phyloP scores from a whole-genome alignment of 2,797 vertebrate species.

The Florisuga fusca region DNA sequence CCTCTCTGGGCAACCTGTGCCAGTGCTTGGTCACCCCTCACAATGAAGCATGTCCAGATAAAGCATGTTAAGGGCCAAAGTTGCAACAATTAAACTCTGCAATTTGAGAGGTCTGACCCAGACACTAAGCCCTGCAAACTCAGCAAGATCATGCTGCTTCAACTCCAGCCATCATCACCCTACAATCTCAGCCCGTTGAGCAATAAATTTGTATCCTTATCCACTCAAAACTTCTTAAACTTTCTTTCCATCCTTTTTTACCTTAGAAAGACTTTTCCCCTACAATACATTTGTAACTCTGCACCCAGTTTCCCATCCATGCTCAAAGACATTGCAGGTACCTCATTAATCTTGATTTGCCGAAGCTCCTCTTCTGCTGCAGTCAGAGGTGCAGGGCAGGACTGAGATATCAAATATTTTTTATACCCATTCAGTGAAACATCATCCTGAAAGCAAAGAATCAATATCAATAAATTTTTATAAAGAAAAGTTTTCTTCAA shows the following conservation, averaged over 20 bases:
- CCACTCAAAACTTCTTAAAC: background rate
- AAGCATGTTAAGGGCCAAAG: background rate
- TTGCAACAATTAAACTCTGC: background rate
- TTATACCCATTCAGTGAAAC: slow-evolving; percentile 91
- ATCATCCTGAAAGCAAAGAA: slow-evolving; percentile 88
- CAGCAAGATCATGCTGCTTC: background rate
- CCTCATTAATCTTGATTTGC: slow-evolving; percentile 94
- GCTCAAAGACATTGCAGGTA: slow-evolving; percentile 56
- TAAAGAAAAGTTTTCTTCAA: background rate
- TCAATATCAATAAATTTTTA: background rate
- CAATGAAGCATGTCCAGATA: background rate
- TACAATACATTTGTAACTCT: background rate
- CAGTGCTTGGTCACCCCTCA: background rate
- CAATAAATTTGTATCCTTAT: background rate
- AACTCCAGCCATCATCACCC: background rate
- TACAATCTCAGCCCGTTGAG: background rate
- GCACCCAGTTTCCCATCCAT: background rate
- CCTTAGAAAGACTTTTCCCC: background rate
- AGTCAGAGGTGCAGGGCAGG: slow-evolving; percentile 92
- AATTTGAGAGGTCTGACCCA: background rate
- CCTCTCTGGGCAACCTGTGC: no score
- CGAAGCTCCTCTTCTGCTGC: slow-evolving; percentile 95
- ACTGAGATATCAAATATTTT: slow-evolving; percentile 88
- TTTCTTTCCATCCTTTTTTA: background rate
- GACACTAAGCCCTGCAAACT: background rate